Base-by-base conservation (phyloP, 2,888 invertebrate genomes). In the Synergus umbraculus region DNA sequence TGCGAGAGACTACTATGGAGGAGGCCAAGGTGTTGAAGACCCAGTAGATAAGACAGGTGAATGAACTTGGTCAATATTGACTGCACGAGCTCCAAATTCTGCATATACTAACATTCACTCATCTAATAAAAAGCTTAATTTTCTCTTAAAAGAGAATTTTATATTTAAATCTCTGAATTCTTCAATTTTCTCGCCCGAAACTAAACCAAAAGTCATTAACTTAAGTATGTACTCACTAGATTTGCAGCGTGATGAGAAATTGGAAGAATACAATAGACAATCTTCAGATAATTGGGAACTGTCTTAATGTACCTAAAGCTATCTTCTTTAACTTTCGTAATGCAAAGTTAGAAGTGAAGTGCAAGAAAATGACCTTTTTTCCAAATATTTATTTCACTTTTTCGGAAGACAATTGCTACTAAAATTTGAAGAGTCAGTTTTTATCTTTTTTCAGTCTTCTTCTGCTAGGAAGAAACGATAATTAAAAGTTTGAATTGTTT, bases 41-140 rank as follows among this genome's bases (percentile, higher is more conserved):
- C 49, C 49, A 54, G 49, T 54, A 54, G 49, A 54, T 54, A 54
- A 54, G 49, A 54, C 49, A 54, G 49, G 49, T 54, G 49, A 54
- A 54, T n/a, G 49, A 54, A 54, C 49, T 54, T 54, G 29, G 29
- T 29, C 29, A 54, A 43, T n/a, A 54, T 54, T n/a, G 49, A 54
- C 49, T 54, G 49, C n/a, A 5, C 49, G 7, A 7, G n/a, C 8
- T 54, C 49, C 15, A 1, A 54, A 54, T 54, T 54, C 49, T 7
- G 49, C 49, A 29, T 29, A 29, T 3, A 29, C 49, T 54, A 54
- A 54, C n/a, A n/a, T 54, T 54, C 15, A n/a, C n/a, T 54, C 8
- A 7, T 12, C 49, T 54, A 54, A 54, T 54, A 12, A 54, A n/a
- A 54, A 54, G 8, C n/a, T 54, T n/a, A 54, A 54, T 54, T n/a